A percentile compares a stretch with the other conserved stretches of the same genome.
Evolutionary conservation across 1,140 invertebrate genomes (phyloP).

Genomic region (Fopius arisanus): DNA sequence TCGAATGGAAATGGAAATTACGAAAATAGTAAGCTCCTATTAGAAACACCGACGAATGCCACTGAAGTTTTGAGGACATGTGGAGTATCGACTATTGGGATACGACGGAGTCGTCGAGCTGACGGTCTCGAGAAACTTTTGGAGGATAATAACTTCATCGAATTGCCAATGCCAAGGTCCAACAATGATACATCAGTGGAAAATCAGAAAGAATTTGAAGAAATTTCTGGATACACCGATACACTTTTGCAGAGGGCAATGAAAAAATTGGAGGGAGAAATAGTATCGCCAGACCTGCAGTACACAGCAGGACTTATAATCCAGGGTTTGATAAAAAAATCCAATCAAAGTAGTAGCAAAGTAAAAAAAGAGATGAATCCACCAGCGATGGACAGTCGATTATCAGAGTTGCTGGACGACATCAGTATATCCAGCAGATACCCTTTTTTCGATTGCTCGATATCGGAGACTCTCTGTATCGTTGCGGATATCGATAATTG

Average conservation of each 20-base stretch:
- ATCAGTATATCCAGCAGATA: slow-evolving; percentile 49
- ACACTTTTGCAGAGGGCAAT: slow-evolving; percentile 49
- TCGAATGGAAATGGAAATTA: slow-evolving; percentile 38
- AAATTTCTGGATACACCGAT: slow-evolving; percentile 52
- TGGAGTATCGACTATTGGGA: slow-evolving; percentile 37
- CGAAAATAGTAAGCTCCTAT: slow-evolving; percentile 44
- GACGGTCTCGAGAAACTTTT: slow-evolving; percentile 52
- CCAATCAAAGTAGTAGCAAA: slow-evolving; percentile 31
- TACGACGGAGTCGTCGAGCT: slow-evolving; percentile 37
- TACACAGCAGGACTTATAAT: slow-evolving; percentile 59
- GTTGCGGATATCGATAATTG: slow-evolving; percentile 85
- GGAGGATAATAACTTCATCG: slow-evolving; percentile 65
- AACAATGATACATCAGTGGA: slow-evolving; percentile 30
- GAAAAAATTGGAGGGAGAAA: slow-evolving; percentile 26
- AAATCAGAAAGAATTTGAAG: slow-evolving; percentile 28
- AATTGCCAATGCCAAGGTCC: slow-evolving; percentile 69
- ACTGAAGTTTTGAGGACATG: slow-evolving; percentile 55
- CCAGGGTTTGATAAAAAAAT: slow-evolving; percentile 56
- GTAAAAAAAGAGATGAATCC: slow-evolving; percentile 28
- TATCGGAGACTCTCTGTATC: slow-evolving; percentile 82
- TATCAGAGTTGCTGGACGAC: slow-evolving; percentile 55
- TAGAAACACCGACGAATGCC: slow-evolving; percentile 58
- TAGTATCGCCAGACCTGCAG: slow-evolving; percentile 31
- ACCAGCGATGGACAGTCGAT: slow-evolving; percentile 44
- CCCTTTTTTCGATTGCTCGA: slow-evolving; percentile 71